These are phyloP conservation scores for Dicentrarchus labrax DNA, from an alignment of 2,113 vertebrate species.

Conservation along the genomic window DNA sequence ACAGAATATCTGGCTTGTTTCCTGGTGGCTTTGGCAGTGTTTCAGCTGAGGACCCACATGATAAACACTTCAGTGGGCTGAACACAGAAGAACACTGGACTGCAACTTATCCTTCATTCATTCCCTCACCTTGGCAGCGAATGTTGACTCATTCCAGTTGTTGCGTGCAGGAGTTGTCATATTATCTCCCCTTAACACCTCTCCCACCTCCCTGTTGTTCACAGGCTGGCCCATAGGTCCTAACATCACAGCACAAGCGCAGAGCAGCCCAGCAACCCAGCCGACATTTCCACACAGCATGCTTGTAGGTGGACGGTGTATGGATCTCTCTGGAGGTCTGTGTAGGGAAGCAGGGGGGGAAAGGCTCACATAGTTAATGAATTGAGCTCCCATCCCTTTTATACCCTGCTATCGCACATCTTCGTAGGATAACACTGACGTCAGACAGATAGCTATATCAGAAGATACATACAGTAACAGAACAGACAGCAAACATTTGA, in stretches of 20 bases:
- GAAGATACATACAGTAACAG: background rate
- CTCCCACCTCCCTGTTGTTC: background rate
- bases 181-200: background rate
- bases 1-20: too few relatives aligned
- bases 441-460: background rate
- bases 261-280: background rate
- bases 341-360: background rate
- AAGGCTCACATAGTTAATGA: background rate
- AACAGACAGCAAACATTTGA: slow-evolving; percentile 3
- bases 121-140: background rate
- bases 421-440: background rate
- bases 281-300: background rate
- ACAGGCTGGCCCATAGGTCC: background rate
- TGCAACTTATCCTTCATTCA: background rate
- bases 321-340: background rate
- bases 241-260: background rate
- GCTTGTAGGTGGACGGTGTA: background rate
- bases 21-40: too few relatives aligned
- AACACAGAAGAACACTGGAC: background rate
- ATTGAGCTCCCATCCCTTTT: background rate
- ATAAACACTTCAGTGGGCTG: background rate
- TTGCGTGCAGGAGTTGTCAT: background rate
- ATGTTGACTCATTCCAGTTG: background rate
- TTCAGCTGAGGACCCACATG: background rate
- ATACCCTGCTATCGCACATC: background rate